A percentile compares a stretch with the other conserved stretches of the same genome.
Evolutionary conservation across 1,140 invertebrate genomes (phyloP).

Genomic region (Oppia nitens): DNA sequence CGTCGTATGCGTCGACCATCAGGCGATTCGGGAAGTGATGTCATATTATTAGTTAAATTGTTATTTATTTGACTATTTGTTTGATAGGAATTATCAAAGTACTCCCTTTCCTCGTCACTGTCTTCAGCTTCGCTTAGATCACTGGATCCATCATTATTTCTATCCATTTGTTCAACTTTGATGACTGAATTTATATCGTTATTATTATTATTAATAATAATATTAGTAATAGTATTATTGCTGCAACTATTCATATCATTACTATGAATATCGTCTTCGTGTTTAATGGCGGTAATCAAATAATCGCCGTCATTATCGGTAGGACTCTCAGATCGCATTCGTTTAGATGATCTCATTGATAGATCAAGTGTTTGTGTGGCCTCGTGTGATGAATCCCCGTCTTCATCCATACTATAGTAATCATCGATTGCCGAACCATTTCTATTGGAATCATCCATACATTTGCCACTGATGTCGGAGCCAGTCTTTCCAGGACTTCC

Average conservation of each 20-base stretch:
- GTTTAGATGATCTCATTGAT: slow-evolving; percentile 15
- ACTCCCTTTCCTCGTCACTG: slow-evolving; percentile 8
- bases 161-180: not conserved
- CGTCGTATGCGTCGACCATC: slow-evolving; percentile 29
- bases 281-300: not conserved
- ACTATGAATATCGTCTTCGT: slow-evolving; percentile 1
- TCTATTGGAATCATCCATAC: slow-evolving; percentile 11
- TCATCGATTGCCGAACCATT: slow-evolving; percentile 13
- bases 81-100: not conserved
- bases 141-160: not conserved
- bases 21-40: slow-evolving; percentile 10
- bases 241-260: too few relatives aligned
- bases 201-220: not conserved
- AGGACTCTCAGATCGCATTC: not conserved
- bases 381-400: slow-evolving; percentile 16
- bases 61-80: not conserved
- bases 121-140: slow-evolving; percentile 7
- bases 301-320: not conserved
- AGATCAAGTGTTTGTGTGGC: slow-evolving; percentile 21
- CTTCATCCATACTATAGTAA: slow-evolving; percentile 18
- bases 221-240: not conserved
- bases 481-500: slow-evolving; percentile 6
- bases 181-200: not conserved
- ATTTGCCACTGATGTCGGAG: slow-evolving; percentile 7
- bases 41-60: not conserved